A percentile compares a stretch with the other conserved stretches of the same genome.
Conservation (phyloP, 2,113 vertebrate species). For the Cavia porcellus region DNA sequence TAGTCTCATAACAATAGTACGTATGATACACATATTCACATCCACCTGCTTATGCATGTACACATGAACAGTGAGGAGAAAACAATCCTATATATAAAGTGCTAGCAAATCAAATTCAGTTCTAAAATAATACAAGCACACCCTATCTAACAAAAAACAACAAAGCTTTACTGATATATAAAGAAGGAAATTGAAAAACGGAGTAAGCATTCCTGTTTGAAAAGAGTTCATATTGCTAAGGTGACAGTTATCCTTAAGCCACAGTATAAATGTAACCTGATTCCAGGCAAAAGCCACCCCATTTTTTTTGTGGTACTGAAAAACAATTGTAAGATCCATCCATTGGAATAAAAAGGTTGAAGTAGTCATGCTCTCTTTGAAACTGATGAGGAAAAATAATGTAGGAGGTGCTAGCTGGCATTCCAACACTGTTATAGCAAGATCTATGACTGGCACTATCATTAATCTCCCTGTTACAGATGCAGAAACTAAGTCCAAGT, state of each 20-base stretch:
- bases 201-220: not conserved
- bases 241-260: not conserved
- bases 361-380: not conserved
- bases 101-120: slow-evolving; percentile 5
- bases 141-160: slow-evolving; percentile 4
- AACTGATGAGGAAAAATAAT: not conserved
- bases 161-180: not conserved
- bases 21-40: not conserved
- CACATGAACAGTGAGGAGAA: not conserved
- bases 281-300: not conserved
- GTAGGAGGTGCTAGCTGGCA: not conserved
- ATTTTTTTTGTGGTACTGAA: not conserved
- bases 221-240: not conserved
- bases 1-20: not conserved
- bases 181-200: not conserved
- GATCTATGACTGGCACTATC: too few relatives aligned
- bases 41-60: not conserved
- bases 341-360: slow-evolving; percentile 46
- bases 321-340: not conserved
- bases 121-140: not conserved
- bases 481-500: not conserved
- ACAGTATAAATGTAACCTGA: not conserved
- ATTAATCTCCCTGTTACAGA: not conserved
- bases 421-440: not conserved
- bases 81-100: not conserved